Percentiles rank a stretch among this genome's conserved stretches.
These are phyloP conservation scores for Mirza zaza DNA, from an alignment of 2,113 vertebrate species.

Conservation along the genomic window DNA sequence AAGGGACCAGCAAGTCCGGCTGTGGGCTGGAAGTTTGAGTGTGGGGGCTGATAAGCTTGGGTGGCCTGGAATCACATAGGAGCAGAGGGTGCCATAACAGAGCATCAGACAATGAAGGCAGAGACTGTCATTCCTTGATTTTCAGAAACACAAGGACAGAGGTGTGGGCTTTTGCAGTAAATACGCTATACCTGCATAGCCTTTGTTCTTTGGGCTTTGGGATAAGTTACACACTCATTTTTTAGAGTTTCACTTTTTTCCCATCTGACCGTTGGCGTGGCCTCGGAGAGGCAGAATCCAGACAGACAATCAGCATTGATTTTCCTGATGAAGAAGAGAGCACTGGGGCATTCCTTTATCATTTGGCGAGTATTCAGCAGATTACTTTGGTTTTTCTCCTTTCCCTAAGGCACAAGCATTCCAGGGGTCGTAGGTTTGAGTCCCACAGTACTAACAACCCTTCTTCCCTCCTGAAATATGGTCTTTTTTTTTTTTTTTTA, in stretches of 20 bases:
- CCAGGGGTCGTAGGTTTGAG: too few relatives aligned
- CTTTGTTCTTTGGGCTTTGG: background rate
- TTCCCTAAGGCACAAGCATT: background rate
- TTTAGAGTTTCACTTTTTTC: background rate
- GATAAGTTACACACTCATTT: background rate
- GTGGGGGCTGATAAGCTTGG: accelerated
- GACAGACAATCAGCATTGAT: accelerated
- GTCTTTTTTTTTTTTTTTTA: background rate
- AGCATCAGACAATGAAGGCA: background rate
- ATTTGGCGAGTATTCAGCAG: accelerated
- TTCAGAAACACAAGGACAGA: background rate
- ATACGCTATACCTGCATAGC: accelerated
- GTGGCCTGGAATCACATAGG: accelerated
- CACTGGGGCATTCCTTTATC: accelerated
- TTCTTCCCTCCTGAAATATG: background rate
- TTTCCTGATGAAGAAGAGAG: background rate
- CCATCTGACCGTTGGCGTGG: background rate
- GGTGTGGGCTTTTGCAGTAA: background rate
- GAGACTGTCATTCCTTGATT: background rate
- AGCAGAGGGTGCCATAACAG: accelerated
- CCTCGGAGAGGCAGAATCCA: background rate
- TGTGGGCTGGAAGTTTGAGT: background rate
- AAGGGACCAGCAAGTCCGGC: background rate
- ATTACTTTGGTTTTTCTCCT: accelerated
- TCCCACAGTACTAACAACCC: background rate